Conservation (phyloP, 2,113 vertebrate genomes). For the Tetrao urogallus region DNA sequence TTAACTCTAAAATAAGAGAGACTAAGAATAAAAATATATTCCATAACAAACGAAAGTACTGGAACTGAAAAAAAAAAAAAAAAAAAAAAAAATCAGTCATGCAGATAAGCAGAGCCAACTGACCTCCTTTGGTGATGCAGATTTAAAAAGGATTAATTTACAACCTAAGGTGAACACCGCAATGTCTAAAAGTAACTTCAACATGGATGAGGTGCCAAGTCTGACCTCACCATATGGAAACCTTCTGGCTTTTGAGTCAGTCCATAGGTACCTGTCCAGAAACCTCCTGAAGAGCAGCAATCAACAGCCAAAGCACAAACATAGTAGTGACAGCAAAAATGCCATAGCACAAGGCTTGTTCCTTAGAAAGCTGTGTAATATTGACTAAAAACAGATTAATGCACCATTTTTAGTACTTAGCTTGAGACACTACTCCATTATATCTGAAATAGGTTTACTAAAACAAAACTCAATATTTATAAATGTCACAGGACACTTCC, state of each 20-base stretch:
- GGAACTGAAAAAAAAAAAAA: neutral
- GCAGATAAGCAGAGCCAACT: neutral
- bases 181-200: neutral
- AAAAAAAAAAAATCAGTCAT: neutral
- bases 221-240: conserved; percentile 15
- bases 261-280: neutral
- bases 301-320: neutral
- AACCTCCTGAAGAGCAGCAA: neutral
- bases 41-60: neutral
- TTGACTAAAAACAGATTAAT: neutral
- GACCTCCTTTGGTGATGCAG: neutral
- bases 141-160: neutral
- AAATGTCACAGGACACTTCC: neutral
- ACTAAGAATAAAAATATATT: neutral
- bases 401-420: neutral
- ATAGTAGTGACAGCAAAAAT: neutral
- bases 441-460: neutral
- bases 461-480: neutral
- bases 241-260: neutral
- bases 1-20: neutral
- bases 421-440: neutral
- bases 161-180: neutral
- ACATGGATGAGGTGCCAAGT: neutral
- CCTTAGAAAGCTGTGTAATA: neutral
- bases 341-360: neutral